Percentiles rank a stretch among this genome's conserved stretches.
phyloP scores from a whole-genome alignment of 2,888 invertebrate species.

The Drosophila neutralis region DNA sequence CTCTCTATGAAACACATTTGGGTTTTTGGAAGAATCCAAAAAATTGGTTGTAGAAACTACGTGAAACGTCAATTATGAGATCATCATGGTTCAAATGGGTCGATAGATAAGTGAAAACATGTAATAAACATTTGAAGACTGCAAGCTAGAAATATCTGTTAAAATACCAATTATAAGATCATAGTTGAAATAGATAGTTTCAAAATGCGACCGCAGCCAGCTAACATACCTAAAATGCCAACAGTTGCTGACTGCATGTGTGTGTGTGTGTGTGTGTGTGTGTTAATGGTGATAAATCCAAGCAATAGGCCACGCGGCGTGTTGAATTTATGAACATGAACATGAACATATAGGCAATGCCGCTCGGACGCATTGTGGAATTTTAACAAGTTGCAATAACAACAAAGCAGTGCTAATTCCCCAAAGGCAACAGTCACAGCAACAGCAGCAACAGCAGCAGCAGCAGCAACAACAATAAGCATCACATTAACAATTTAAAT shows the following conservation, averaged over 20 bases:
- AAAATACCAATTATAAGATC: slow-evolving; percentile 3
- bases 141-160: neutral
- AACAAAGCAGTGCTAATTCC: slow-evolving; percentile 76
- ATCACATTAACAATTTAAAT: slow-evolving; percentile 78
- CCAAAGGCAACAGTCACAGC: slow-evolving; percentile 61
- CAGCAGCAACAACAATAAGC: slow-evolving; percentile 42
- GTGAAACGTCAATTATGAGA: neutral
- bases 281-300: slow-evolving; percentile 37
- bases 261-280: slow-evolving; percentile 21
- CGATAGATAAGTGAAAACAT: neutral
- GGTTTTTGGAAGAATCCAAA: neutral
- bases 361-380: slow-evolving; percentile 61
- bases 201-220: slow-evolving; percentile 3
- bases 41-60: neutral
- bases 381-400: slow-evolving; percentile 77
- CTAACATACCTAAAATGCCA: neutral
- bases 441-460: slow-evolving; percentile 28
- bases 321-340: slow-evolving; percentile 74
- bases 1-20: neutral
- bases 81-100: slow-evolving; percentile 3
- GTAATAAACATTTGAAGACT: neutral
- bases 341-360: slow-evolving; percentile 34
- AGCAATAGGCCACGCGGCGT: slow-evolving; percentile 40
- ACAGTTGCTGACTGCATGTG: neutral
- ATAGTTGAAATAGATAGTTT: slow-evolving; percentile 22